Base-by-base conservation (phyloP, 2,113 vertebrate species). In the Gasterosteus aculeatus region DNA sequence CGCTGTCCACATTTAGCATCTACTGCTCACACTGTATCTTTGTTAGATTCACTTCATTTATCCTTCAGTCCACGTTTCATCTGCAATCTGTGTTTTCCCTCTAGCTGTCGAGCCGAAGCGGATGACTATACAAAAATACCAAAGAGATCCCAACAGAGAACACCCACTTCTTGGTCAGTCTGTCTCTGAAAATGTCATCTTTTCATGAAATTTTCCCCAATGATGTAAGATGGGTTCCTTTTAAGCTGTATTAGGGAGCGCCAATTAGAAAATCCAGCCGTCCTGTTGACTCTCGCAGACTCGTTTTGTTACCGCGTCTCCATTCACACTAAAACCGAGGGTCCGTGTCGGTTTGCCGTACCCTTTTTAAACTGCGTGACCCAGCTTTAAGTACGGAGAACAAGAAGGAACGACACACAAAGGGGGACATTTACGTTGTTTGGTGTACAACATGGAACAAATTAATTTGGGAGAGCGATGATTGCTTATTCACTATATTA, bases 131-230 rank as follows among this genome's bases (percentile, higher is more conserved):
- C 73, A 85, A 39, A 31, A 26, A 2, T 89, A 92, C 81, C 84
- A 69, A 42, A 69, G 14, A 49, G 73, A 87, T 41, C 0, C 4
- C 14, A 65, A 69, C 10, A 81, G 88, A 42, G 85, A 76, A 29
- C 78, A 89, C 70, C 89, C 85, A 15, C 86, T 92, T 59, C 81
- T 92, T 35, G 92, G 92, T 92, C n/a, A 76, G 89, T 90, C 49
- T 38, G 1, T 22, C 2, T 44, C 31, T 35, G 49, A 19, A 11
- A 44, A 59, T 9, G 2, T 8, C 5, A 22, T 51, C 22, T 18
- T 49, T 51, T 10, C 10, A 3, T 56, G 6, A 41, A 5, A 61
- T 61, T 8, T 18, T 16, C 26, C 4, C 44, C 6, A 44, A 16
- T 56, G 62, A 14, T 33, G 19, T 8, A 33, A 57, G 54, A 3